Percentiles rank a stretch among this genome's conserved stretches.
phyloP scores from a whole-genome alignment of 2,113 vertebrate species.

The Donacobius atricapilla region DNA sequence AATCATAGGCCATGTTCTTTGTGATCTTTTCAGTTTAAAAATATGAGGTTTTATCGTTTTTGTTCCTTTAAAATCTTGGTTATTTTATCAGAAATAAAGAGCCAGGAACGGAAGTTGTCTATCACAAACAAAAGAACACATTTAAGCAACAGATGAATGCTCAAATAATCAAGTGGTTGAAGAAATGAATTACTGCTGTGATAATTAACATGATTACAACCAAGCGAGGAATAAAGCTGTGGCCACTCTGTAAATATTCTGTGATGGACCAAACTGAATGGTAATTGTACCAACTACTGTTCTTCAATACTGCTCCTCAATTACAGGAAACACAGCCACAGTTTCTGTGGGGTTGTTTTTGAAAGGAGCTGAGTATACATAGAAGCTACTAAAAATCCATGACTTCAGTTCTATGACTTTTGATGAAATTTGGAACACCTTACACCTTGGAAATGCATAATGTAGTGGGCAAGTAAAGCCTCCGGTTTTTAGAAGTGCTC shows the following conservation, averaged over 20 bases:
- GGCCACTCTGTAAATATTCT: background rate
- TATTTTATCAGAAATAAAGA: background rate
- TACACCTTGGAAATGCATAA: background rate
- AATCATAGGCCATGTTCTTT: background rate
- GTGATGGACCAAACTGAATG: background rate
- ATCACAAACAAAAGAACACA: background rate
- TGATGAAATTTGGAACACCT: background rate
- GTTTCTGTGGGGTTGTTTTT: background rate
- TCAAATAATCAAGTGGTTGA: background rate
- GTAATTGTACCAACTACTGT: background rate
- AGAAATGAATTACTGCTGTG: background rate
- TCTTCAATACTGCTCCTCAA: background rate
- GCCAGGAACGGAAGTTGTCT: background rate
- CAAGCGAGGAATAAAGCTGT: background rate
- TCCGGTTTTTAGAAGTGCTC: background rate
- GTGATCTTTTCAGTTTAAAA: background rate
- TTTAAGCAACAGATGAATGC: background rate
- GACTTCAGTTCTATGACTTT: background rate
- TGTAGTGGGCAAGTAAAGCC: background rate
- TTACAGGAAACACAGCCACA: background rate
- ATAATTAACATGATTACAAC: constrained; percentile 1
- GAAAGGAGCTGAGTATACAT: background rate
- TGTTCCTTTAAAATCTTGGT: background rate
- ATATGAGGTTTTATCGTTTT: background rate
- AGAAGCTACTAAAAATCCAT: background rate